Conservation (phyloP, 2,888 invertebrate genomes). For the Sarcophaga subvicina region DNA sequence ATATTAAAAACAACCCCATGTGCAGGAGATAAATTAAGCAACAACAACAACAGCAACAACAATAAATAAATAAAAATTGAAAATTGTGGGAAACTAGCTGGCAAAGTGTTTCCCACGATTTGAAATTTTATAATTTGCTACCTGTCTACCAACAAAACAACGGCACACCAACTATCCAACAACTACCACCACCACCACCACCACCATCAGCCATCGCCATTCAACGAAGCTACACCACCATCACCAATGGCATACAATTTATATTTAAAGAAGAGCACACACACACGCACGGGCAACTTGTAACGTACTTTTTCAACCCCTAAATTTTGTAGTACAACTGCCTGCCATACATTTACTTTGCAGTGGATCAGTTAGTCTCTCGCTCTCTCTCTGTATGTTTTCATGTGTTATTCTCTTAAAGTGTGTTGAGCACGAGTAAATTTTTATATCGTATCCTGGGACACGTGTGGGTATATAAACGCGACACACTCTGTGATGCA, state of each 20-base stretch:
- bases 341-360: constrained; percentile 67
- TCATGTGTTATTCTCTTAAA: constrained; percentile 50
- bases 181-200: constrained; percentile 72
- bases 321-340: constrained; percentile 72
- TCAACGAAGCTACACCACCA: constrained; percentile 37
- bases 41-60: constrained; percentile 68
- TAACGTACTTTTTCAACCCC: constrained; percentile 72
- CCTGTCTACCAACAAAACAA: constrained; percentile 75
- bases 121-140: constrained; percentile 72
- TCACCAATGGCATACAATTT: constrained; percentile 25
- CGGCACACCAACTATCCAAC: neutral
- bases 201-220: constrained; percentile 66
- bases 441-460: constrained; percentile 64
- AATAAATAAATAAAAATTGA: constrained; percentile 75
- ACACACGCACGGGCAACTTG: constrained; percentile 15
- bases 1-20: constrained; percentile 67
- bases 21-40: constrained; percentile 76
- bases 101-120: constrained; percentile 82
- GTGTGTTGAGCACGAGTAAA: constrained; percentile 77
- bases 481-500: constrained; percentile 72
- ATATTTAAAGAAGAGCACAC: constrained; percentile 65
- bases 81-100: constrained; percentile 82
- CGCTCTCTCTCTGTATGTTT: constrained; percentile 70
- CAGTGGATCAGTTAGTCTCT: constrained; percentile 32
- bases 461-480: constrained; percentile 81